Conservation (phyloP, 2,888 invertebrate genomes). For the Amitus sp. region DNA sequence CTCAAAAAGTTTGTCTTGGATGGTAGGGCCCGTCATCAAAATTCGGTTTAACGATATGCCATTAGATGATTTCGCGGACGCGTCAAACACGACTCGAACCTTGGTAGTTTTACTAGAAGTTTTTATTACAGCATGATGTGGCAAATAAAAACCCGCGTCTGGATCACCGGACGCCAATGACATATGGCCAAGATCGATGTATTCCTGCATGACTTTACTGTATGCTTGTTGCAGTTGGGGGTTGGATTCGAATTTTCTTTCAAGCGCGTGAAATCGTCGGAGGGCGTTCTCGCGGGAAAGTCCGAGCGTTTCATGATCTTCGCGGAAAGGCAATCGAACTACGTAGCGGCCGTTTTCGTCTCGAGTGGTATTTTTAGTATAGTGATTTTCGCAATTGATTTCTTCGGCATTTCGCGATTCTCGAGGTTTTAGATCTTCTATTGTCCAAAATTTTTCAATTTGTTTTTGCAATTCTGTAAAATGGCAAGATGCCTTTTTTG, state of each 20-base stretch:
- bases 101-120: slow-evolving; percentile 21
- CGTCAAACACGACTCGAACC: slow-evolving; percentile 14
- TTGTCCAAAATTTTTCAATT: too few relatives aligned
- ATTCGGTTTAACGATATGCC: slow-evolving; percentile 21
- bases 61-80: slow-evolving; percentile 1
- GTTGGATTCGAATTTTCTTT: slow-evolving; percentile 15
- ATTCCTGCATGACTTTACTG: slow-evolving; percentile 24
- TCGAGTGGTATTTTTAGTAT: not conserved
- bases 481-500: too few relatives aligned
- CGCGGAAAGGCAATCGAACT: not conserved
- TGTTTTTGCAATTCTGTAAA: too few relatives aligned
- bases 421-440: slow-evolving; percentile 7
- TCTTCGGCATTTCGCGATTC: too few relatives aligned
- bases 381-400: not conserved
- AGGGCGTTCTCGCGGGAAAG: not conserved
- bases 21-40: slow-evolving; percentile 18
- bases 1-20: slow-evolving; percentile 12
- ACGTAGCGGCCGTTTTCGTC: not conserved
- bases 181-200: slow-evolving; percentile 30
- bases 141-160: slow-evolving; percentile 26
- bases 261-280: slow-evolving; percentile 6
- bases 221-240: slow-evolving; percentile 24
- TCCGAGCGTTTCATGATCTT: not conserved
- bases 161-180: slow-evolving; percentile 5
- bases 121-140: slow-evolving; percentile 35